Base-by-base conservation (phyloP, 2,113 vertebrate species). In the Campylomormyrus numenius region DNA sequence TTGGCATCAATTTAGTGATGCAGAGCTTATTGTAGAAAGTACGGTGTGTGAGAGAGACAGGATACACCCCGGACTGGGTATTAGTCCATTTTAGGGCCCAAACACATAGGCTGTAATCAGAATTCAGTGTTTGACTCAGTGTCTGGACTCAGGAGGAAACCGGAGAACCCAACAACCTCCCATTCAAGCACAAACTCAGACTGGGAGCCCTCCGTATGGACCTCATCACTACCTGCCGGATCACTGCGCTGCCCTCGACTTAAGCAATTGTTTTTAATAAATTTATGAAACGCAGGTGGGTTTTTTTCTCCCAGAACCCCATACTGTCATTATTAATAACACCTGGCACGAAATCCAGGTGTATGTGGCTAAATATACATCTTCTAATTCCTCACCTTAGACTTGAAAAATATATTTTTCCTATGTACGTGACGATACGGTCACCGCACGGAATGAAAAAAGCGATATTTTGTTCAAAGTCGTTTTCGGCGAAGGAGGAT, bases 281-380 rank as follows among this genome's bases (percentile, higher is more conserved):
- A 85, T 48, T 3, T 85, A 21, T 45, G 9, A 46, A n/a, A 48
- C 21, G 21, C 45, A 48, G 83, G 83, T 45, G 83, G 35, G 31
- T 3, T 19, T 80, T n/a, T 31, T 27, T 6, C 74, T 19, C 74
- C 35, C 74, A 80, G 42, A 48, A 8, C 42, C 39, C 42, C 83
- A 85, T n/a, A 48, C 83, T 85, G 83, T 42, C 74, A 80, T 85
- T 85, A 85, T 46, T 85, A 46, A 85, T 46, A 85, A 85, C 45
- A 48, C 21, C 83, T 85, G 83, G 83, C 6, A 21, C 45, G 21
- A 48, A 85, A 27, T 48, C 45, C 83, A 85, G 83, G 83, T 85
- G 83, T 85, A 48, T 85, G 83, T 24, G 15, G 45, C 83, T 42
- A 85, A 85, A 85, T 46, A 85, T 85, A 85, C 39, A 48, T 42